Evolutionary conservation across 2,888 invertebrate species (phyloP).

Genomic region (Mesorhabditis spiculigera): DNA sequence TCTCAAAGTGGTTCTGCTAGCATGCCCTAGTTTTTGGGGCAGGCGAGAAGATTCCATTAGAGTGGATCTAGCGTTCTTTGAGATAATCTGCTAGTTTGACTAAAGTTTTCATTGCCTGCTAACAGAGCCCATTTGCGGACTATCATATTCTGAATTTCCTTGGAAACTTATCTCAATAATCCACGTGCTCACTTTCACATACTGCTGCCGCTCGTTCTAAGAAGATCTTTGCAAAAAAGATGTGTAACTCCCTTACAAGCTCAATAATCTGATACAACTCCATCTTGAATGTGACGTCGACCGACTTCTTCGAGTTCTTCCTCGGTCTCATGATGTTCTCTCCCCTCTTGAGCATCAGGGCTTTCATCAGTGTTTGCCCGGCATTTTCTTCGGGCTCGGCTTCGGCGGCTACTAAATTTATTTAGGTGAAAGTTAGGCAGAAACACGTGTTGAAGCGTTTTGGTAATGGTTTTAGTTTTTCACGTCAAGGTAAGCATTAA

Average conservation of each 20-base stretch:
- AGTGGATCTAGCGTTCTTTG: too few species aligned
- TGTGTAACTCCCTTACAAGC: slow-evolving; percentile 15
- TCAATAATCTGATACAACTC: slow-evolving; percentile 28
- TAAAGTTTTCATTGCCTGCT: too few species aligned
- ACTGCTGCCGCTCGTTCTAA: slow-evolving; percentile 26
- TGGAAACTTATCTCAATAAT: slow-evolving; percentile 15
- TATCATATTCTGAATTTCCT: too few species aligned
- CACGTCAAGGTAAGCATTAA: too few species aligned
- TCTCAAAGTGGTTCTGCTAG: too few species aligned
- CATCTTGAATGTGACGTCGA: slow-evolving; percentile 20
- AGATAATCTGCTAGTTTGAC: too few species aligned
- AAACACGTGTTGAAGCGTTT: too few species aligned
- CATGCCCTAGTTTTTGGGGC: too few species aligned
- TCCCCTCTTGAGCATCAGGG: slow-evolving; percentile 14
- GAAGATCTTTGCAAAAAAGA: background rate
- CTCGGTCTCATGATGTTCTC: slow-evolving; percentile 20
- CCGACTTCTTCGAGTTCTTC: slow-evolving; percentile 15
- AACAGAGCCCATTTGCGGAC: too few species aligned
- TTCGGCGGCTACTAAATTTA: background rate
- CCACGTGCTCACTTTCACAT: slow-evolving; percentile 21
- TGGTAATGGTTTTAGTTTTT: too few species aligned
- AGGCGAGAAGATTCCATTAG: too few species aligned
- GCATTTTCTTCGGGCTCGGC: slow-evolving; percentile 7
- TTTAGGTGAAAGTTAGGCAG: too few species aligned
- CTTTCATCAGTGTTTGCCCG: slow-evolving; percentile 12